Evolutionary conservation across 2,113 vertebrate genomes (phyloP).

Genomic region (Chinchilla lanigera): DNA sequence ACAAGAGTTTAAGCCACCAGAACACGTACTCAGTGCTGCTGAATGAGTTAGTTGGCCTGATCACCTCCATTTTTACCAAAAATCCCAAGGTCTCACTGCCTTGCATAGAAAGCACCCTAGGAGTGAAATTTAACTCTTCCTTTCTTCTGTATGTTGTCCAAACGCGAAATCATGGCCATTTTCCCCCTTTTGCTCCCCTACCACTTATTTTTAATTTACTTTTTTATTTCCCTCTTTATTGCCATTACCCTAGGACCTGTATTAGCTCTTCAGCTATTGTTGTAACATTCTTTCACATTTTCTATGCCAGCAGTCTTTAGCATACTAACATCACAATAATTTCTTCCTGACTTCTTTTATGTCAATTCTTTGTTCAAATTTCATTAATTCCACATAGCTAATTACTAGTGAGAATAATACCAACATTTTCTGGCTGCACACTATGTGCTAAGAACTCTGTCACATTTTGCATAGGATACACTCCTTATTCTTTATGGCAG

Average conservation of each 20-base stretch:
- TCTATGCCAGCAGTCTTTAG: neutral
- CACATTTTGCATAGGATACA: neutral
- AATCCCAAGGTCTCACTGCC: neutral
- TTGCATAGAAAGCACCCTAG: neutral
- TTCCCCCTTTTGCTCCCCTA: neutral
- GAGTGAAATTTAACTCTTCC: neutral
- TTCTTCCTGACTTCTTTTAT: neutral
- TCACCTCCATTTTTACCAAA: neutral
- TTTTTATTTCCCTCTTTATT: neutral
- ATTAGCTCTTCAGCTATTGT: neutral
- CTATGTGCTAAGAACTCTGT: neutral
- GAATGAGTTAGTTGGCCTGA: neutral
- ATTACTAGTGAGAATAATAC: neutral
- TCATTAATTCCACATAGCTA: neutral
- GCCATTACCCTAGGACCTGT: neutral
- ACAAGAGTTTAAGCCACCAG: neutral
- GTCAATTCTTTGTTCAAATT: constrained; percentile 21
- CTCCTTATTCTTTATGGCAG: neutral
- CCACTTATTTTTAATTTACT: neutral
- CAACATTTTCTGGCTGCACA: neutral
- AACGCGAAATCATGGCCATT: neutral
- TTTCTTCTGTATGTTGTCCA: neutral
- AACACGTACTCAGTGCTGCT: neutral
- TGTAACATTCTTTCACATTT: neutral
- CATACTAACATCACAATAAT: neutral